A percentile compares a stretch with the other conserved stretches of the same genome.
phyloP scores from a whole-genome alignment of 2,113 vertebrate genomes.

The Chroicocephalus ridibundus region DNA sequence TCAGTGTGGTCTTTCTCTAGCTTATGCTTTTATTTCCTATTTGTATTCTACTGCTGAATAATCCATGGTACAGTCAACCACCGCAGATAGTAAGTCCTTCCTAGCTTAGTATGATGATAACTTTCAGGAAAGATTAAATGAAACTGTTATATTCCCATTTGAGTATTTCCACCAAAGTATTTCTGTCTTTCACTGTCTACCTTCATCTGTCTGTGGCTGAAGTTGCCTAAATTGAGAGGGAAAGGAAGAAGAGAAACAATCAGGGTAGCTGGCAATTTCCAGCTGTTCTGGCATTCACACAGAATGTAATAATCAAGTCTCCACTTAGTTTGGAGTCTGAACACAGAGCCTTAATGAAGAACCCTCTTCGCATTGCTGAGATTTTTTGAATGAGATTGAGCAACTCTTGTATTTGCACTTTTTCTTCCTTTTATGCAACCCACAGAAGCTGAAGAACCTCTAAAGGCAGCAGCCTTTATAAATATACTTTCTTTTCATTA shows the following conservation, averaged over 20 bases:
- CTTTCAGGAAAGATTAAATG: conserved; percentile 57
- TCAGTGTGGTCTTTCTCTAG: background rate
- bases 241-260: conserved; percentile 26
- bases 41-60: conserved; percentile 34
- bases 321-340: conserved; percentile 8
- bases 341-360: conserved; percentile 24
- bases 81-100: conserved; percentile 16
- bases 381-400: background rate
- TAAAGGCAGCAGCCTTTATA: conserved; percentile 16
- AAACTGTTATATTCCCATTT: conserved; percentile 47
- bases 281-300: conserved; percentile 28
- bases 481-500: conserved; percentile 33
- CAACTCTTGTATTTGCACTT: background rate
- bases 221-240: conserved; percentile 22
- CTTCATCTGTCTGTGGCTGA: conserved; percentile 27
- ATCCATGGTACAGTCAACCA: conserved; percentile 7
- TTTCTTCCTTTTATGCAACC: background rate
- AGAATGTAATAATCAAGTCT: conserved; percentile 13
- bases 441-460: background rate
- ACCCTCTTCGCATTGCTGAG: background rate
- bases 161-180: conserved; percentile 33
- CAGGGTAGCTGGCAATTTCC: conserved; percentile 3
- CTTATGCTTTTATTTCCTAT: conserved; percentile 39
- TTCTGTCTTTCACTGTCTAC: conserved; percentile 22
- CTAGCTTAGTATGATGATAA: conserved; percentile 44